Evolutionary conservation across 2,113 vertebrate species (phyloP), one percentile per base, ranked within the genome.

Genomic region (Phalacrocorax carbo): DNA sequence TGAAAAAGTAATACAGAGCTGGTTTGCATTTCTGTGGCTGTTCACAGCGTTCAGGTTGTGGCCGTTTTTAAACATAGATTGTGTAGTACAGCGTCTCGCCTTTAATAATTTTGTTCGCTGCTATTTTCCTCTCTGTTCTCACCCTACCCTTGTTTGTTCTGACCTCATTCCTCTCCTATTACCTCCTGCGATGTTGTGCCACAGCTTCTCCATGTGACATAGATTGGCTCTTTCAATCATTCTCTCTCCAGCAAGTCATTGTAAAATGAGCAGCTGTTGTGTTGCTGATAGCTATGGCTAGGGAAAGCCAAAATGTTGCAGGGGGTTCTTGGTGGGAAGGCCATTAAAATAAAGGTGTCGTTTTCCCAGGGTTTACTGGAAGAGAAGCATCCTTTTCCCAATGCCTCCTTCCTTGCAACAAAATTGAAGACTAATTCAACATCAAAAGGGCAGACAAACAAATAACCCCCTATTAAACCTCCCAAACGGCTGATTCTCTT

Each of bases 221-320:
- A 97, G 97, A 97, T 96, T 93, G 94, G 94, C 96, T 96, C 91
- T 92, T 95, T 93, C 95, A 84, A 55, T 97, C 96, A 72, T 78
- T 92, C 93, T 95, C 95, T 97, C 85, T 95, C 94, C 81, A 82
- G 93, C 91, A 93, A 96, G 93, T 96, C 96, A 90, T 94, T 97
- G 94, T 97, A 91, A 96, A 97, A 97, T 68, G 94, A 88, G 86
- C 97, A 97, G 97, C 96, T 97, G 96, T 94, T 93, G 89, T 96
- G 93, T 97, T 91, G 93, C 97, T 96, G 96, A 96, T 95, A 96
- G 96, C 95, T 96, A 26, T 82, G 71, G 83, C 49, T 70, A 84
- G 78, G 80, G 72, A 90, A 94, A 96, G 96, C 96, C 97, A 96
- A 75, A 94, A 70, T 94, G 64, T 93, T 95, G 86, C 62, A 85